Percentiles rank a stretch among this genome's conserved stretches.
phyloP scores from a whole-genome alignment of 2,888 invertebrate species.

The Bellardia bayeri region DNA sequence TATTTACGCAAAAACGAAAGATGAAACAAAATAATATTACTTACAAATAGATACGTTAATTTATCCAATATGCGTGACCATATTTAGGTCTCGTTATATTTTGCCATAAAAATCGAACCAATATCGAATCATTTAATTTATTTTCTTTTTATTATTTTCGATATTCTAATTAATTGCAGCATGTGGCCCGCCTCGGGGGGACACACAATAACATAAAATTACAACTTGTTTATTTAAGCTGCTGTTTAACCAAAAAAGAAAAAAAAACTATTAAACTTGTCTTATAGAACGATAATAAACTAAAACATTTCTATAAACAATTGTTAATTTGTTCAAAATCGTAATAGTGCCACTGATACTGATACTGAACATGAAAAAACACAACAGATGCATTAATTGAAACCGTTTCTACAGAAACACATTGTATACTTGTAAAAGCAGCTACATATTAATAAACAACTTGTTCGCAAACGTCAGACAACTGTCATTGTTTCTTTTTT shows the following conservation, averaged over 20 bases:
- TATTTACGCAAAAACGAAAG: conserved; percentile 25
- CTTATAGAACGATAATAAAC: conserved; percentile 15
- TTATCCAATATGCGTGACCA: conserved; percentile 65
- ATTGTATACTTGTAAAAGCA: not conserved
- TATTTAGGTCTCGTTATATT: conserved; percentile 54
- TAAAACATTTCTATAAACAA: conserved; percentile 25
- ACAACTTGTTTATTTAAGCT: conserved; percentile 64
- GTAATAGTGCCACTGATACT: conserved; percentile 18
- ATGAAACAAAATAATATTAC: not conserved
- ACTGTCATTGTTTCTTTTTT: conserved; percentile 55
- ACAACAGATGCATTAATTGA: conserved; percentile 56
- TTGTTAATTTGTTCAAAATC: conserved; percentile 37
- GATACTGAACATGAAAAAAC: not conserved
- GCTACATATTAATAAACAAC: conserved; percentile 52
- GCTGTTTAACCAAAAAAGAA: conserved; percentile 33
- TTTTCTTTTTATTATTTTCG: conserved; percentile 44
- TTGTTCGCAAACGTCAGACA: conserved; percentile 69
- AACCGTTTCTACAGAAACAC: conserved; percentile 2
- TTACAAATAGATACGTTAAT: conserved; percentile 67
- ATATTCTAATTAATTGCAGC: conserved; percentile 59
- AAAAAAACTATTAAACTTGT: conserved; percentile 24
- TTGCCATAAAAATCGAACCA: conserved; percentile 55
- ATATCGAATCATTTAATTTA: conserved; percentile 52
- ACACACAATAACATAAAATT: conserved; percentile 31
- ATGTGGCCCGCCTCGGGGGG: conserved; percentile 56